A percentile compares a stretch with the other conserved stretches of the same genome.
Evolutionary conservation across 2,113 vertebrate genomes (phyloP).

Genomic region (Corynorhinus townsendii): DNA sequence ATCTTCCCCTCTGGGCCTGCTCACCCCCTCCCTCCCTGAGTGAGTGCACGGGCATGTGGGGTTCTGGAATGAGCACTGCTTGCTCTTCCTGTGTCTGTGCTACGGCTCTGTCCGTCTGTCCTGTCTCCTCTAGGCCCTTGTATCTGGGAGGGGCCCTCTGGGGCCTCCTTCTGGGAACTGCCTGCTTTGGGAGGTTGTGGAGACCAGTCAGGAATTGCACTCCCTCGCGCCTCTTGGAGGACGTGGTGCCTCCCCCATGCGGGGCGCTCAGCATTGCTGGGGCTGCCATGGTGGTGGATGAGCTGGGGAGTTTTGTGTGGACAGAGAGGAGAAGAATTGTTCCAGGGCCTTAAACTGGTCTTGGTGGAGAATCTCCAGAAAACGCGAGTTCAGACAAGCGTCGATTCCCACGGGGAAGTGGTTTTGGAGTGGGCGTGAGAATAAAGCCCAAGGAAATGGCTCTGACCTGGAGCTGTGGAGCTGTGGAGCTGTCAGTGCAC

Average conservation of each 20-base stretch:
- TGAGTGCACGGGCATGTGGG: fast-evolving
- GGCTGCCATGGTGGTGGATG: background rate
- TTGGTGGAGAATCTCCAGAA: background rate
- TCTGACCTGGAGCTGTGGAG: background rate
- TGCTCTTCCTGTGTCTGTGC: background rate
- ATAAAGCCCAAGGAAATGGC: background rate
- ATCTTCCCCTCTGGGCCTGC: background rate
- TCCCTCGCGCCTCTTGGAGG: background rate
- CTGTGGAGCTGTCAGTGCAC: background rate
- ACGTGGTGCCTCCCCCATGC: fast-evolving
- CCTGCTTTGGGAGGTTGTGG: background rate
- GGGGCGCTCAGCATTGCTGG: background rate
- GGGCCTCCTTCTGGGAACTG: background rate
- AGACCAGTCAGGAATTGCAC: background rate
- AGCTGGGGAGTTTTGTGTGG: background rate
- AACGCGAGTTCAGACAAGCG: background rate
- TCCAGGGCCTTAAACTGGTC: background rate
- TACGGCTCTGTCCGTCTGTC: background rate
- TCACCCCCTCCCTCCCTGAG: background rate
- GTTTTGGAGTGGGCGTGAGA: background rate
- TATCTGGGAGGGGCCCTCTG: background rate
- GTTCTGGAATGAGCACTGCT: background rate
- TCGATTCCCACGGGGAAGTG: background rate
- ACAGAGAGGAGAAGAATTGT: background rate
- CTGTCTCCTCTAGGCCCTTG: background rate